Evolutionary conservation across 2,113 vertebrate species (phyloP).

Genomic region (Casuarius casuarius): DNA sequence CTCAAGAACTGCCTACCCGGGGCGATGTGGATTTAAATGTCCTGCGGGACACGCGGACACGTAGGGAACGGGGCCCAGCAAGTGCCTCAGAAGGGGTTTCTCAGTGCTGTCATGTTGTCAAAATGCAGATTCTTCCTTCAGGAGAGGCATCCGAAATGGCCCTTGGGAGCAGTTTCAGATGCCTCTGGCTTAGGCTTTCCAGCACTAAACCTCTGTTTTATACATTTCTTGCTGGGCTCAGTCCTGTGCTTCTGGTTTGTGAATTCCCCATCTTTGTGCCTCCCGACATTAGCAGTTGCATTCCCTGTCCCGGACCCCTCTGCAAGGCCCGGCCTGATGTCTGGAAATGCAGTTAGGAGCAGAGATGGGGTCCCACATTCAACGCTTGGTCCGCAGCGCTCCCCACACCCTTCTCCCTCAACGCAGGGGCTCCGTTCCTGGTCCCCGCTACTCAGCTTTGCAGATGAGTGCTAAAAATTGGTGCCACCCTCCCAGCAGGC

Average conservation of each 20-base stretch:
- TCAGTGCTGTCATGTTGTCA: background rate
- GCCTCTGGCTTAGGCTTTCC: background rate
- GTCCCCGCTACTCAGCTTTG: background rate
- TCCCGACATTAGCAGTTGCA: background rate
- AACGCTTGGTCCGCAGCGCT: no score
- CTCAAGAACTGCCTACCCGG: background rate
- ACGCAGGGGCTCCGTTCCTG: background rate
- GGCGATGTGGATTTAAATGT: fast-evolving
- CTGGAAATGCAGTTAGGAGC: background rate
- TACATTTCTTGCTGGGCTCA: background rate
- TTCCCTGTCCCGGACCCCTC: background rate
- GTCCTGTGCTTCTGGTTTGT: background rate
- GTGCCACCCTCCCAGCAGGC: background rate
- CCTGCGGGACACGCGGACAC: no score
- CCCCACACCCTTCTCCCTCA: no score
- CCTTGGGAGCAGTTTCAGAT: background rate
- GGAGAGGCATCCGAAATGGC: background rate
- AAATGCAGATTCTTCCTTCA: background rate
- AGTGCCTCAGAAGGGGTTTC: background rate
- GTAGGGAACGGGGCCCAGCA: background rate
- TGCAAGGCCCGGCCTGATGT: background rate
- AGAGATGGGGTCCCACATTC: background rate
- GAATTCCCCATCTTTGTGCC: background rate
- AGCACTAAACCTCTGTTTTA: background rate
- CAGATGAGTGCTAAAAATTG: background rate